Conservation (phyloP, 2,888 invertebrate genomes). For the Diarsia dahlii region DNA sequence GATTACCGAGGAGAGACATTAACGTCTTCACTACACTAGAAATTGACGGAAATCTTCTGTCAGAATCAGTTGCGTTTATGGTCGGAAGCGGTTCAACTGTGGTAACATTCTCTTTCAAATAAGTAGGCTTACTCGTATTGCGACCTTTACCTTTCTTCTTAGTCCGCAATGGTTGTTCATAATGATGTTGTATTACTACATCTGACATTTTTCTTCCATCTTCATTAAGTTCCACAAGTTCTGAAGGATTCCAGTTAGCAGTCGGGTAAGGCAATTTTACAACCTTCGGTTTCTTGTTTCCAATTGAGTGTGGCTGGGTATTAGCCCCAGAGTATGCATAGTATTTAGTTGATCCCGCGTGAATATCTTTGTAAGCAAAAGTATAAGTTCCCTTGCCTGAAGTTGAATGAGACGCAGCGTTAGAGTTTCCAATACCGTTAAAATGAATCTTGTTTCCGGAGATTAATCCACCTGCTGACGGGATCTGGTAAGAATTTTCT, state of each 20-base stretch:
- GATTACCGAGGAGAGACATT: slow-evolving; percentile 28
- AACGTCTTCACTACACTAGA: slow-evolving; percentile 40
- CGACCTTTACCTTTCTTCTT: slow-evolving; percentile 10
- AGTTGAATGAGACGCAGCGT: slow-evolving; percentile 1
- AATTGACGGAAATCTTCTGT: slow-evolving; percentile 40
- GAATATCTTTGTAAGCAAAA: slow-evolving; percentile 18
- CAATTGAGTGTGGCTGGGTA: slow-evolving; percentile 4
- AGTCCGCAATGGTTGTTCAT: slow-evolving; percentile 16
- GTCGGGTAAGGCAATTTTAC: slow-evolving; percentile 21
- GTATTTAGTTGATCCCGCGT: slow-evolving; percentile 19
- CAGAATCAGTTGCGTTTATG: slow-evolving; percentile 40
- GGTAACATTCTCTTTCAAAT: not conserved
- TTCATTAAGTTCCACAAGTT: not conserved
- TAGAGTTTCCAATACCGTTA: slow-evolving; percentile 5
- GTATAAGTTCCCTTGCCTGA: not conserved
- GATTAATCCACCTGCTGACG: not conserved
- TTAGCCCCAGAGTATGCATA: not conserved
- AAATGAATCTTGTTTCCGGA: slow-evolving; percentile 2
- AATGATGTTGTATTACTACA: slow-evolving; percentile 47
- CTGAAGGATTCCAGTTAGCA: slow-evolving; percentile 24
- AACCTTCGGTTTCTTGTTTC: not conserved
- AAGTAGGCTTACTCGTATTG: not conserved
- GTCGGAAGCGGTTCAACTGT: slow-evolving; percentile 5
- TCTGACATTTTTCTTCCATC: slow-evolving; percentile 37
- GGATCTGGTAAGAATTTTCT: not conserved